Percentiles rank a stretch among this genome's conserved stretches.
phyloP scores from a whole-genome alignment of 2,797 vertebrate species.

The Schizothorax lantsangensis region DNA sequence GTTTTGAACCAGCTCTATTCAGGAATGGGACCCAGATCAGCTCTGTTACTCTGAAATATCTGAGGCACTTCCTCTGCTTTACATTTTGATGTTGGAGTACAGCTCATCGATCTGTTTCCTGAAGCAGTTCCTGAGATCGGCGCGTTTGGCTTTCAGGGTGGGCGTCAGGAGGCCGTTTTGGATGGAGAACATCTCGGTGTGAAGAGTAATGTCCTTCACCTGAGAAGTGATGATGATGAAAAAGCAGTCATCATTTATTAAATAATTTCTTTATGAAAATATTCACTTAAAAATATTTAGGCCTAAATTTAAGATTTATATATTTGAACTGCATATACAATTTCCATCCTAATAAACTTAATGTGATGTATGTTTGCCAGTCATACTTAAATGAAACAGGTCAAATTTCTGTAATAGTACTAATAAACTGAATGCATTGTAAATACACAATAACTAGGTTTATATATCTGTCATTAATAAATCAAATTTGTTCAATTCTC shows the following conservation, averaged over 20 bases:
- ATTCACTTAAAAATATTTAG: neutral
- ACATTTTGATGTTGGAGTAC: constrained; percentile 85
- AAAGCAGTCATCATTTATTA: neutral
- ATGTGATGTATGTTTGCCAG: neutral
- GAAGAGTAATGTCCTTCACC: constrained; percentile 87
- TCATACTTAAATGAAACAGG: too few relatives aligned
- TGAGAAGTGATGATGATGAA: constrained; percentile 59
- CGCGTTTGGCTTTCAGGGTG: constrained; percentile 92
- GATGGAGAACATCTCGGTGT: constrained; percentile 87
- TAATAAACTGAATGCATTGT: too few relatives aligned
- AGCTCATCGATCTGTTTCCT: constrained; percentile 88
- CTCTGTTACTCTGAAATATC: constrained; percentile 11
- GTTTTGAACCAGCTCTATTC: neutral
- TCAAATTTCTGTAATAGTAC: too few relatives aligned
- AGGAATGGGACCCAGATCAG: neutral
- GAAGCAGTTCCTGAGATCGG: constrained; percentile 85
- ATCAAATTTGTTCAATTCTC: too few relatives aligned
- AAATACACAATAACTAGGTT: too few relatives aligned
- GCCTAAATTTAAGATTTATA: neutral
- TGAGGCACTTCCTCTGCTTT: neutral
- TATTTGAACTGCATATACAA: neutral
- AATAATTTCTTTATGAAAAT: neutral
- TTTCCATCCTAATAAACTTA: neutral
- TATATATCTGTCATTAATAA: too few relatives aligned
- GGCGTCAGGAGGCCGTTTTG: constrained; percentile 94